phyloP scores from a whole-genome alignment of 2,888 invertebrate genomes.

The Chymomyza caudatula region DNA sequence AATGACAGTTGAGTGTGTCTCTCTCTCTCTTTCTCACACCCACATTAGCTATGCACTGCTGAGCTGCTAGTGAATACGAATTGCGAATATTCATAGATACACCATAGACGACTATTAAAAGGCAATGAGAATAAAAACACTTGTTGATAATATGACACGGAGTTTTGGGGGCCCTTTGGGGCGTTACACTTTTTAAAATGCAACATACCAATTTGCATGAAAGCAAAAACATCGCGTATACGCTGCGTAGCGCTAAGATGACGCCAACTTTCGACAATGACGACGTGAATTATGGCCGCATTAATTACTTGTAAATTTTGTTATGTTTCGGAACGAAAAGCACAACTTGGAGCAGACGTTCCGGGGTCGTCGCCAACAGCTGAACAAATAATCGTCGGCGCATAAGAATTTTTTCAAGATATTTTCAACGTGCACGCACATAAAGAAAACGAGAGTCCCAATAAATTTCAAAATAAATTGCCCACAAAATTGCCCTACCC shows the following conservation, averaged over 20 bases:
- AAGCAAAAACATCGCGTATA: constrained; percentile 40
- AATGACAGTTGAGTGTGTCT: constrained; percentile 58
- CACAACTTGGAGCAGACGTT: background rate
- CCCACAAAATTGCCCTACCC: constrained; percentile 57
- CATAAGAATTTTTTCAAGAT: background rate
- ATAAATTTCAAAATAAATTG: constrained; percentile 66
- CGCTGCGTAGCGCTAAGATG: constrained; percentile 33
- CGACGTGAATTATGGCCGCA: constrained; percentile 68
- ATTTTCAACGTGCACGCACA: background rate
- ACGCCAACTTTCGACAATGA: constrained; percentile 18
- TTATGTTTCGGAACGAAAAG: constrained; percentile 1
- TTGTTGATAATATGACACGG: constrained; percentile 49
- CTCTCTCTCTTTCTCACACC: background rate
- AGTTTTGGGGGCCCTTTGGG: background rate
- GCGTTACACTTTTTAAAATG: background rate
- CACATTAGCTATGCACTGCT: background rate
- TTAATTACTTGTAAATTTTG: constrained; percentile 76
- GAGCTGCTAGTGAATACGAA: constrained; percentile 5
- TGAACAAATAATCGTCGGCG: background rate
- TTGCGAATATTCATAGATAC: constrained; percentile 16
- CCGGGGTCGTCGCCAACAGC: background rate
- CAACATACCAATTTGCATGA: constrained; percentile 6
- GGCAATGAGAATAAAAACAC: constrained; percentile 61
- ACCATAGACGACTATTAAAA: background rate
- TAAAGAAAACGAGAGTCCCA: constrained; percentile 1